Evolutionary conservation across 2,888 invertebrate genomes (phyloP).

Genomic region (Papilio protenor): DNA sequence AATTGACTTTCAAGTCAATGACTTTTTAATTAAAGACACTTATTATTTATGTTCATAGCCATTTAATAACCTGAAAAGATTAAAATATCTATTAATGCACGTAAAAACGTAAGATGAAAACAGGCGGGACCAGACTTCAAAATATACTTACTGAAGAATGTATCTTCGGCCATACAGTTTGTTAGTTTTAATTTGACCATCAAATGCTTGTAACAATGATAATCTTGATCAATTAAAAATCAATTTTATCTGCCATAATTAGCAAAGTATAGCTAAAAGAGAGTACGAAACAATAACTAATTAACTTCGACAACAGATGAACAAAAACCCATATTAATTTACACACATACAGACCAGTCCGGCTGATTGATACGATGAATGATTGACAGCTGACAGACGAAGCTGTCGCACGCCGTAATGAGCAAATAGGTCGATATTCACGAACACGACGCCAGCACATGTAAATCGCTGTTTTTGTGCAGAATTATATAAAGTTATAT

Average conservation of each 20-base stretch:
- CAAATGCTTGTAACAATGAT: too few relatives aligned
- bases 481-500: neutral
- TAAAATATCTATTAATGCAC: too few relatives aligned
- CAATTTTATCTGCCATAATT: neutral
- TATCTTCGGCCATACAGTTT: too few relatives aligned
- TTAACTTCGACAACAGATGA: conserved; percentile 25
- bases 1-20: neutral
- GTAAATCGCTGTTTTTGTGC: neutral
- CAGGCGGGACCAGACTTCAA: too few relatives aligned
- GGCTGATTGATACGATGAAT: conserved; percentile 64
- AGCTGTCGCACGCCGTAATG: conserved; percentile 55
- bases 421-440: conserved; percentile 51
- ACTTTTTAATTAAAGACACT: neutral
- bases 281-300: conserved; percentile 15
- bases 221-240: too few relatives aligned
- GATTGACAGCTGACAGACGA: conserved; percentile 74
- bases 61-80: too few relatives aligned
- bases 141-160: too few relatives aligned
- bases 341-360: conserved; percentile 25
- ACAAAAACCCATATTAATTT: conserved; percentile 40
- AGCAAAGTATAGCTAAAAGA: neutral
- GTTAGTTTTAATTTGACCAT: too few relatives aligned
- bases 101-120: too few relatives aligned
- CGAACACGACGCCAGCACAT: conserved; percentile 36
- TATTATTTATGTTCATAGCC: neutral